phyloP scores from a whole-genome alignment of 2,113 vertebrate genomes.

The Proterorhinus semilunaris region DNA sequence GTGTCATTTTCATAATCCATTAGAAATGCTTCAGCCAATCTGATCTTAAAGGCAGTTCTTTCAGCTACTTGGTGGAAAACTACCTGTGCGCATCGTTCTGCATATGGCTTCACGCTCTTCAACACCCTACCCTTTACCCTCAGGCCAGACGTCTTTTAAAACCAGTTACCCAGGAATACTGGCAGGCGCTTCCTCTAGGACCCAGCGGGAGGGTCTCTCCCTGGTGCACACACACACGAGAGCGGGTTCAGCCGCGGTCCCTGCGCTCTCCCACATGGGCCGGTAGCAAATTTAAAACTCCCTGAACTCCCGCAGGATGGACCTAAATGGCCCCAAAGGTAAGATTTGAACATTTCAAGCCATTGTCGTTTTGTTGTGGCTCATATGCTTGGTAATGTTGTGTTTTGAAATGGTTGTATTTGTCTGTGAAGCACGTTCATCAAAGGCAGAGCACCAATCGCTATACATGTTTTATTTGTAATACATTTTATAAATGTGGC shows the following conservation, averaged over 20 bases:
- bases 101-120: not conserved
- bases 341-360: conserved; percentile 34
- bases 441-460: too few species aligned
- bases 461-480: too few species aligned
- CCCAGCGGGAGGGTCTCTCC: conserved; percentile 55
- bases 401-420: too few species aligned
- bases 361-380: not conserved
- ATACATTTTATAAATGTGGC: too few species aligned
- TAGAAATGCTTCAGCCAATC: too few species aligned
- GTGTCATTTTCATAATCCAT: too few species aligned
- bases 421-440: too few species aligned
- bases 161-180: not conserved
- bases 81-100: too few species aligned
- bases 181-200: conserved; percentile 57
- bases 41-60: too few species aligned
- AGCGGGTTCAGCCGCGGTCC: not conserved
- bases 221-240: not conserved
- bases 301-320: conserved; percentile 50
- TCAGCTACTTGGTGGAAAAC: too few species aligned
- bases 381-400: too few species aligned
- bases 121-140: not conserved
- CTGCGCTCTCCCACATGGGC: conserved; percentile 36
- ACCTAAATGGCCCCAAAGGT: conserved; percentile 58
- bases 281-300: conserved; percentile 6
- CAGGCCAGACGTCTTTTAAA: not conserved